Evolutionary conservation across 2,888 invertebrate species (phyloP).

Genomic region (Gisinianus flammeolus): DNA sequence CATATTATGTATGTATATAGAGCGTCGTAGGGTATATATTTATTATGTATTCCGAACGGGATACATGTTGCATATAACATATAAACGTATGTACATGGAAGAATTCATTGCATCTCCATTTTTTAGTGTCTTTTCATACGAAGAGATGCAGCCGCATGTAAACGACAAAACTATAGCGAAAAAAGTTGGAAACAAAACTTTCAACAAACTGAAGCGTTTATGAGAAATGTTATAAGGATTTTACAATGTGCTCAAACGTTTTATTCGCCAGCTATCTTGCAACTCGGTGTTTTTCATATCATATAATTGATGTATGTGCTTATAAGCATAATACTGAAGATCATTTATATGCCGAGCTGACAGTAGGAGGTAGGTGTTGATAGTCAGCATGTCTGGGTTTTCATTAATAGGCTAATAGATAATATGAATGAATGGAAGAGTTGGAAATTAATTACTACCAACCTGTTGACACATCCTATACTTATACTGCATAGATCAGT

Average conservation of each 20-base stretch:
- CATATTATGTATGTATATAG: no score
- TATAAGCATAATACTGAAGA: background rate
- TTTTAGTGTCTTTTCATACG: no score
- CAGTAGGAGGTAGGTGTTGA: background rate
- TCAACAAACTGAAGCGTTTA: background rate
- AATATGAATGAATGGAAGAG: background rate
- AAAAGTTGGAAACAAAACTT: background rate
- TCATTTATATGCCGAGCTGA: background rate
- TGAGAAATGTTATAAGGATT: background rate
- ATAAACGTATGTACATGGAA: background rate
- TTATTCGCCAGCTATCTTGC: no score
- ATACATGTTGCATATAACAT: no score
- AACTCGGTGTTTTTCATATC: background rate
- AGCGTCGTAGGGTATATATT: no score
- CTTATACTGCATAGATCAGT: no score
- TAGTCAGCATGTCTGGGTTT: constrained; percentile 10
- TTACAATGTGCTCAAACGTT: background rate
- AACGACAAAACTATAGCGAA: no score
- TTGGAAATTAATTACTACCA: background rate
- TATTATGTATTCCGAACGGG: no score
- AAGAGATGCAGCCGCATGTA: no score
- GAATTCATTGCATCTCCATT: no score
- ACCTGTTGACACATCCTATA: constrained; percentile 7
- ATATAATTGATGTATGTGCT: background rate
- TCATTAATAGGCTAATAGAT: constrained; percentile 9